Evolutionary conservation across 2,888 invertebrate species (phyloP).

Genomic region (Acronicta aceris): DNA sequence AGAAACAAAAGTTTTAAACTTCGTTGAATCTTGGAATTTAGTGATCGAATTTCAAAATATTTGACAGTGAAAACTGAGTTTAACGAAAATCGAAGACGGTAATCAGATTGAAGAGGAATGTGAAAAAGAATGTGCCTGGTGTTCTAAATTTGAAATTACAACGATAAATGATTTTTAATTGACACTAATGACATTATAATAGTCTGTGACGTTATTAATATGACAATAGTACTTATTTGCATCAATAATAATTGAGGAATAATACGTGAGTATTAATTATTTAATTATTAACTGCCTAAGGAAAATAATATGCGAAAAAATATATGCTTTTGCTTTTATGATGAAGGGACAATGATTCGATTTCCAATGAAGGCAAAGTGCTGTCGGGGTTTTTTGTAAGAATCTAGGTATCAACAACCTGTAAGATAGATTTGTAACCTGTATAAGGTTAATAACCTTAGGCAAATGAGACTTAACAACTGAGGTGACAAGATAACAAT

Average conservation of each 20-base stretch:
- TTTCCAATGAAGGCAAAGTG: too few relatives aligned
- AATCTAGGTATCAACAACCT: too few relatives aligned
- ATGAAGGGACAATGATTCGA: too few relatives aligned
- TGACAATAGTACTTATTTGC: slow-evolving; percentile 11
- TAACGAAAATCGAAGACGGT: not conserved
- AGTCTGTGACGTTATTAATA: slow-evolving; percentile 16
- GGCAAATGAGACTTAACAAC: too few relatives aligned
- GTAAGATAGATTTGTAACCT: too few relatives aligned
- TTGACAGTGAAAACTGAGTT: too few relatives aligned
- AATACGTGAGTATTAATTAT: slow-evolving; percentile 40
- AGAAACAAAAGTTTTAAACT: not conserved
- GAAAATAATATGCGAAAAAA: too few relatives aligned
- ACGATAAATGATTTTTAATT: slow-evolving; percentile 29
- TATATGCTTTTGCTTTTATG: too few relatives aligned
- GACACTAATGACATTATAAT: slow-evolving; percentile 46
- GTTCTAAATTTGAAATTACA: slow-evolving; percentile 11
- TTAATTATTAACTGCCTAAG: not conserved
- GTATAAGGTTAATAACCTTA: too few relatives aligned
- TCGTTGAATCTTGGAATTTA: not conserved
- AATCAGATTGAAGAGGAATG: slow-evolving; percentile 1
- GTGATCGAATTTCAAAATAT: too few relatives aligned
- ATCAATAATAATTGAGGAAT: slow-evolving; percentile 19
- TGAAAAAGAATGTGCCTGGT: slow-evolving; percentile 4
- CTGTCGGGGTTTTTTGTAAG: too few relatives aligned
- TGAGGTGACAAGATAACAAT: too few relatives aligned